These are phyloP conservation scores for honey bee (Apis mellifera) DNA, from an alignment of 1,140 invertebrate genomes.

Conservation along the genomic window DNA sequence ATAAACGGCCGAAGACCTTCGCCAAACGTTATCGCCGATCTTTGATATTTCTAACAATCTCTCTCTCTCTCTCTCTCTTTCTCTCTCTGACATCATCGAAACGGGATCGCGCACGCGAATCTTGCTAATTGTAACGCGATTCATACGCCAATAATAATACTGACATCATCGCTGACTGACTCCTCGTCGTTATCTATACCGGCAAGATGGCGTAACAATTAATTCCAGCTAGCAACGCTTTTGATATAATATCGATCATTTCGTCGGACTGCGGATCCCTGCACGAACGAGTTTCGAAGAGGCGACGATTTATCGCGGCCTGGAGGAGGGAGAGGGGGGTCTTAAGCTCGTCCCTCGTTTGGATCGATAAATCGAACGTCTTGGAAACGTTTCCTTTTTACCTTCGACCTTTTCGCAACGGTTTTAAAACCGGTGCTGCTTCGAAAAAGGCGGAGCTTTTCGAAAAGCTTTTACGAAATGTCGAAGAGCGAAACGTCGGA, in stretches of 20 bases:
- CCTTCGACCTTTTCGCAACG: background rate
- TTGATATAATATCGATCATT: conserved; percentile 7
- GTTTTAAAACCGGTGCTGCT: background rate
- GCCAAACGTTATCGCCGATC: conserved; percentile 16
- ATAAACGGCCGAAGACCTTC: background rate
- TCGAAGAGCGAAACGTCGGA: background rate
- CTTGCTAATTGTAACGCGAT: conserved; percentile 26
- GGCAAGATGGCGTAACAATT: conserved; percentile 24
- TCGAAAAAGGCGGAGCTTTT: background rate
- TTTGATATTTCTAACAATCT: background rate
- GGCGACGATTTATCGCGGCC: background rate
- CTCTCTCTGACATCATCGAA: background rate
- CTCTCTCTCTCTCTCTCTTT: too few relatives aligned
- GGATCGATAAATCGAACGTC: conserved; percentile 13
- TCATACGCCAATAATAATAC: conserved; percentile 29
- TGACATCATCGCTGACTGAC: conserved; percentile 19
- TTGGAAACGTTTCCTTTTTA: background rate
- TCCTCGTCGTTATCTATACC: background rate
- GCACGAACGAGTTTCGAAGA: background rate
- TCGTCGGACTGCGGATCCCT: background rate
- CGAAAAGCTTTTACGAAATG: background rate
- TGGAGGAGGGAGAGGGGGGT: background rate
- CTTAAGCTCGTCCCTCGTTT: background rate
- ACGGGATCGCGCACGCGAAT: background rate
- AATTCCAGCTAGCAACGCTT: background rate